Evolutionary conservation across 1,140 invertebrate species (phyloP).

Genomic region (Hermetia illucens): DNA sequence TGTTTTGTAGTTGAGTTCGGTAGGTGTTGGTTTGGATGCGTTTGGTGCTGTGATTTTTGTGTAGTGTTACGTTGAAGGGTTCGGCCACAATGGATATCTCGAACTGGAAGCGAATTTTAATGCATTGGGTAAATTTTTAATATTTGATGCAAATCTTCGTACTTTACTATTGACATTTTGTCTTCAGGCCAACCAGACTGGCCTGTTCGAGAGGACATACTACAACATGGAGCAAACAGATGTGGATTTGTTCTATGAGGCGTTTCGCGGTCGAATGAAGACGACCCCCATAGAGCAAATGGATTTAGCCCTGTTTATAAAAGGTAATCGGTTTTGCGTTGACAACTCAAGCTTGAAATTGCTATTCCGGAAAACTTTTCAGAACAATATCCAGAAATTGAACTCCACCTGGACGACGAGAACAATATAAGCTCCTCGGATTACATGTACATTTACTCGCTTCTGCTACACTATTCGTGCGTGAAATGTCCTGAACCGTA

Average conservation of each 20-base stretch:
- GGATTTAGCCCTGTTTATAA: constrained; percentile 7
- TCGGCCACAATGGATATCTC: constrained; percentile 19
- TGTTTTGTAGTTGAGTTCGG: no score
- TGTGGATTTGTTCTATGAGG: constrained; percentile 17
- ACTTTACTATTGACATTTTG: neutral
- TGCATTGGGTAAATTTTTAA: constrained; percentile 20
- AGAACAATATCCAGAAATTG: constrained; percentile 21
- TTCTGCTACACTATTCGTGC: constrained; percentile 22
- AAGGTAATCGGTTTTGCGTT: constrained; percentile 2
- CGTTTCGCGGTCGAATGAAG: constrained; percentile 8
- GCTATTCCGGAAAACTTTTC: neutral
- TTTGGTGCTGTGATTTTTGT: no score
- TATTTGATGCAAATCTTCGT: neutral
- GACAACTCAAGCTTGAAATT: neutral
- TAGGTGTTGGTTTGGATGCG: no score
- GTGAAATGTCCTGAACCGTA: constrained; percentile 13
- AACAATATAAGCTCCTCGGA: constrained; percentile 11
- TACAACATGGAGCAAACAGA: constrained; percentile 17
- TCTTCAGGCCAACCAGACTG: constrained; percentile 15
- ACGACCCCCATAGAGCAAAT: neutral
- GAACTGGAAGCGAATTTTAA: constrained; percentile 17
- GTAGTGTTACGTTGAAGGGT: no score
- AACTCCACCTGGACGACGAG: constrained; percentile 5
- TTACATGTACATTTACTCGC: constrained; percentile 18
- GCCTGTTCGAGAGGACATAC: constrained; percentile 10